Conservation (phyloP, 1,140 invertebrate species). For the Lepidotrigona ventralis region DNA sequence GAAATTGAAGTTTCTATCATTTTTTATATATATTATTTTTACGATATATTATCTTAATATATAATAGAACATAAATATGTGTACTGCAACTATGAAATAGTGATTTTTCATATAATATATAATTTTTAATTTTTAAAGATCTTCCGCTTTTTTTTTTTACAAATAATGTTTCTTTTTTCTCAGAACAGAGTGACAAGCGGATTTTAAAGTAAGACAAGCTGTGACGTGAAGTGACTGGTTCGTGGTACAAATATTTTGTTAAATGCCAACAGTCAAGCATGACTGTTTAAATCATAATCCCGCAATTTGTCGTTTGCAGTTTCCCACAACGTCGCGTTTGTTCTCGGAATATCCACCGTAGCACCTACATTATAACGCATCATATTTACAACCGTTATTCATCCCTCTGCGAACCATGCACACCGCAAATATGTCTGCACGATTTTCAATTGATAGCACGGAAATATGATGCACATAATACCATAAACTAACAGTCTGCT, state of each 20-base stretch:
- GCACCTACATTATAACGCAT: neutral
- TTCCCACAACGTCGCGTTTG: neutral
- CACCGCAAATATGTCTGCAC: neutral
- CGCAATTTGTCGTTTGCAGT: conserved; percentile 11
- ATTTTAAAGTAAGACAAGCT: neutral
- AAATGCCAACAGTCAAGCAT: neutral
- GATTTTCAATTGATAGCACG: neutral
- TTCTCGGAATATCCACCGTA: neutral
- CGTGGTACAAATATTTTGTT: neutral
- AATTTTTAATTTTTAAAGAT: no score
- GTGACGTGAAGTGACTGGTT: neutral
- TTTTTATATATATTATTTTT: no score
- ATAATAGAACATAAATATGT: neutral
- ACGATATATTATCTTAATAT: no score
- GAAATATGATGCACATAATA: neutral
- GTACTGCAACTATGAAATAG: neutral
- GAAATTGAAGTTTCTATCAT: no score
- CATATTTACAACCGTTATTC: neutral
- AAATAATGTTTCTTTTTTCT: neutral
- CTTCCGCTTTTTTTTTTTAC: neutral
- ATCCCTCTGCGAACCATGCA: neutral
- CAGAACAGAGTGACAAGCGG: neutral
- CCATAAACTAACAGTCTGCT: neutral
- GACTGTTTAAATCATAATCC: neutral
- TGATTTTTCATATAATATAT: neutral